These are phyloP conservation scores for Poeciliopsis occidentalis DNA, from an alignment of 2,113 vertebrate species.

Conservation along the genomic window DNA sequence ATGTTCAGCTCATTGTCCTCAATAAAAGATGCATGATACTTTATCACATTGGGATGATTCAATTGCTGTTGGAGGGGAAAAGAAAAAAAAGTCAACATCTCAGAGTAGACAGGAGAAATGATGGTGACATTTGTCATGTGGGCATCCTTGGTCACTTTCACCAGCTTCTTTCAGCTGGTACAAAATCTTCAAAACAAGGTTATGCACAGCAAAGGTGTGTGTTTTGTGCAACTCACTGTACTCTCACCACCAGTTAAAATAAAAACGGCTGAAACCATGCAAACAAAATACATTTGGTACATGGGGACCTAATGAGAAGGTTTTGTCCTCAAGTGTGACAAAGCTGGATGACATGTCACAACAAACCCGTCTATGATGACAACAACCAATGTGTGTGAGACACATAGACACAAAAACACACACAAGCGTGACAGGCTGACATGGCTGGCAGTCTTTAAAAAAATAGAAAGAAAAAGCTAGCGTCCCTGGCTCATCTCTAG, in stretches of 20 bases:
- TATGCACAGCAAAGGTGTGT: constrained; percentile 23
- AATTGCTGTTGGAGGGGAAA: constrained; percentile 86
- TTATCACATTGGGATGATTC: constrained; percentile 98
- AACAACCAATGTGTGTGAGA: constrained; percentile 65
- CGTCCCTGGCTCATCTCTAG: constrained; percentile 60
- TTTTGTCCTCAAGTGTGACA: constrained; percentile 74
- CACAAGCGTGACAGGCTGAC: constrained; percentile 66
- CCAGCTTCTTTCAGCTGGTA: constrained; percentile 9
- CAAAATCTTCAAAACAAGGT: constrained; percentile 12
- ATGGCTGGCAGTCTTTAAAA: constrained; percentile 70
- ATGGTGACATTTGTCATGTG: constrained; percentile 48
- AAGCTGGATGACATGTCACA: constrained; percentile 75
- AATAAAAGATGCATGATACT: constrained; percentile 98
- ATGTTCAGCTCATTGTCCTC: constrained; percentile 98
- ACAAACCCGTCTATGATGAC: constrained; percentile 70
- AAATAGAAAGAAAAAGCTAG: constrained; percentile 73
- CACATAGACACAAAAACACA: constrained; percentile 13
- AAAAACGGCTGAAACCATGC: constrained; percentile 39
- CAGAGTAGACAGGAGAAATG: constrained; percentile 27
- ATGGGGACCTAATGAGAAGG: constrained; percentile 65
- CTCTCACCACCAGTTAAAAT: constrained; percentile 57
- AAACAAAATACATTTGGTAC: constrained; percentile 45
- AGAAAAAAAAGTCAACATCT: constrained; percentile 1
- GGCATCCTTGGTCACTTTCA: constrained; percentile 26
- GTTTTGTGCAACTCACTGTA: constrained; percentile 22